Base-by-base conservation (phyloP, 2,113 vertebrate species). In the Lagopus leucura region DNA sequence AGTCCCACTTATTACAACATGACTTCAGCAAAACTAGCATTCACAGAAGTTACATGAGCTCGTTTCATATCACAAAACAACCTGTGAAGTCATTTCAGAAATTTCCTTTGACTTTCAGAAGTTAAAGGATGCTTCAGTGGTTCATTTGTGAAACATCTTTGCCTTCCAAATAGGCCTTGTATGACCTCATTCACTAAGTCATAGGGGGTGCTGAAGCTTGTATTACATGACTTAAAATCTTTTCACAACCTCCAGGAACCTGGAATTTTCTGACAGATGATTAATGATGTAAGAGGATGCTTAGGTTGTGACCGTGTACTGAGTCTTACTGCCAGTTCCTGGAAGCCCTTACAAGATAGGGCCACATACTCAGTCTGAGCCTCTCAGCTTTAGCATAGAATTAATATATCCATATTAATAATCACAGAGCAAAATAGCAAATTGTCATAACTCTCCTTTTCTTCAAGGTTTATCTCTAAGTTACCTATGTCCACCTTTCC, bases 191-290 rank as follows among this genome's bases (percentile, higher is more conserved):
- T 79, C 54, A 34, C 67, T 85, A 79, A 91, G 87, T 82, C 94
- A 80, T 28, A 50, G 52, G 74, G 86, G 34, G 32, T 63, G 28
- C 63, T 92, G 88, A 77, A 78, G 48, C 60, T 93, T 55, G 34
- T 38, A 47, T 36, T 85, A 63, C 75, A 55, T 60, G 21, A 84
- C 52, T 82, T 58, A 34, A 92, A 93, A 90, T 70, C 40, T 92
- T 81, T 81, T 86, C 61, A 40, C 32, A 80, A 80, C n/a, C 52
- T 88, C 25, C 89, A 96, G 89, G 86, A 87, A 85, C 75, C 34
- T 82, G 92, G 92, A 92, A 92, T 95, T 94, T 95, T 96, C 82
- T 89, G 75, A 10, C 72, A 89, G 73, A 79, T 48, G 25, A 81
- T 81, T 78, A 76, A 25, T 85, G 55, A 67, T 82, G 87, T 50